phyloP scores from a whole-genome alignment of 2,113 vertebrate species.

The Pedionomus torquatus region DNA sequence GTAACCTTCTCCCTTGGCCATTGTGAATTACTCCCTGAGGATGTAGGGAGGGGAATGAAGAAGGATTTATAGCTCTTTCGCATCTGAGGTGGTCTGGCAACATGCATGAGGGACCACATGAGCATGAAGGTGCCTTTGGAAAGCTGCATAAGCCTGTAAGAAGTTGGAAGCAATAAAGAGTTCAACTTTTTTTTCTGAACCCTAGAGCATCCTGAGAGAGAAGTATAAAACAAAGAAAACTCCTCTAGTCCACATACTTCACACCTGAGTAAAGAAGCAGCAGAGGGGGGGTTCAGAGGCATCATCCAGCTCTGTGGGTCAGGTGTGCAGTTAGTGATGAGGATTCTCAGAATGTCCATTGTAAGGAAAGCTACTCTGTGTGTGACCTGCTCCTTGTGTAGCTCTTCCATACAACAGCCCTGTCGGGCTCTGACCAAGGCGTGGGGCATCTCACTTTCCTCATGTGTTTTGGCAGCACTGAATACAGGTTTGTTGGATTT shows the following conservation, averaged over 20 bases:
- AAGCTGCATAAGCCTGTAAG: not conserved
- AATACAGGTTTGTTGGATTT: not conserved
- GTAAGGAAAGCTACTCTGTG: fast-evolving
- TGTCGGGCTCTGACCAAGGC: fast-evolving
- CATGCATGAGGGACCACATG: fast-evolving
- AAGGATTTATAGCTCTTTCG: not conserved
- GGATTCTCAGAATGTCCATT: not conserved
- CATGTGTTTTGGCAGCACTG: not conserved
- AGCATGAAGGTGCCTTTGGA: not conserved
- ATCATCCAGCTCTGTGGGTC: not conserved
- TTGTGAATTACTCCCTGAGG: not conserved
- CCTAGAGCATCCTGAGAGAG: not conserved
- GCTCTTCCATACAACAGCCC: not conserved
- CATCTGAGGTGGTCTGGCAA: not conserved
- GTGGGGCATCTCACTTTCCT: not conserved
- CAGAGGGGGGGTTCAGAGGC: not conserved
- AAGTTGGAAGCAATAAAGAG: not conserved
- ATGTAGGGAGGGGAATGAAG: not conserved
- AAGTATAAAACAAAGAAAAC: not conserved
- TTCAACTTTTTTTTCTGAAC: not conserved
- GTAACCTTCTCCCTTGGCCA: not conserved
- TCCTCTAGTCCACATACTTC: too few species aligned
- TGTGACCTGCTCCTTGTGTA: not conserved
- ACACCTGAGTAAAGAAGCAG: too few species aligned
- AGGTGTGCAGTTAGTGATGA: not conserved